Percentiles rank a stretch among this genome's conserved stretches.
Evolutionary conservation across 2,888 invertebrate species (phyloP).

Genomic region (Galerucella calmariensis): DNA sequence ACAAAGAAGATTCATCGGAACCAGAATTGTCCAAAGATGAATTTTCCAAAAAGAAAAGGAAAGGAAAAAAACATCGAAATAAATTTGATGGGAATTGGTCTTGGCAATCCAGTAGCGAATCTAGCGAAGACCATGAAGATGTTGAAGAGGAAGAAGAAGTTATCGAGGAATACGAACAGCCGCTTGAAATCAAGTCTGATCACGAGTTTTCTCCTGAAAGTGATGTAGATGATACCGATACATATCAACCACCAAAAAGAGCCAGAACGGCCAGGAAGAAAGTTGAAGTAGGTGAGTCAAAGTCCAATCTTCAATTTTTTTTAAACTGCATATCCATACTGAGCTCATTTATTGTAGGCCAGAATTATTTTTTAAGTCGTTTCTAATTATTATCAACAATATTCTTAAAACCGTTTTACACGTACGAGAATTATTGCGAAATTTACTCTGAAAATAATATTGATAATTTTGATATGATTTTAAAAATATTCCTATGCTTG

Average conservation of each 20-base stretch:
- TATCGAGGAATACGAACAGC: conserved; percentile 54
- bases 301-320: not conserved
- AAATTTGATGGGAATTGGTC: conserved; percentile 68
- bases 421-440: no score
- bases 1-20: conserved; percentile 25
- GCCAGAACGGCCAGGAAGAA: conserved; percentile 85
- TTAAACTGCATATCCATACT: no score
- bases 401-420: no score
- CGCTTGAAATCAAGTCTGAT: conserved; percentile 70
- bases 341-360: no score
- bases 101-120: conserved; percentile 72
- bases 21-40: not conserved
- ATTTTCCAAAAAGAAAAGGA: conserved; percentile 56
- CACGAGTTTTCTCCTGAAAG: conserved; percentile 95
- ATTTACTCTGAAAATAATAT: no score
- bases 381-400: no score
- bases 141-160: conserved; percentile 63
- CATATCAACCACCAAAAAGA: conserved; percentile 79
- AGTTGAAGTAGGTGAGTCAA: conserved; percentile 32
- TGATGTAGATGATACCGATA: conserved; percentile 75
- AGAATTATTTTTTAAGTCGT: no score
- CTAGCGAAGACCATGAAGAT: conserved; percentile 63
- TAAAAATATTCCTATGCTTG: no score
- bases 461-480: no score
- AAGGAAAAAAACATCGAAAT: conserved; percentile 59